Evolutionary conservation across 2,113 vertebrate genomes (phyloP).

Genomic region (Nyctibius bracteatus): DNA sequence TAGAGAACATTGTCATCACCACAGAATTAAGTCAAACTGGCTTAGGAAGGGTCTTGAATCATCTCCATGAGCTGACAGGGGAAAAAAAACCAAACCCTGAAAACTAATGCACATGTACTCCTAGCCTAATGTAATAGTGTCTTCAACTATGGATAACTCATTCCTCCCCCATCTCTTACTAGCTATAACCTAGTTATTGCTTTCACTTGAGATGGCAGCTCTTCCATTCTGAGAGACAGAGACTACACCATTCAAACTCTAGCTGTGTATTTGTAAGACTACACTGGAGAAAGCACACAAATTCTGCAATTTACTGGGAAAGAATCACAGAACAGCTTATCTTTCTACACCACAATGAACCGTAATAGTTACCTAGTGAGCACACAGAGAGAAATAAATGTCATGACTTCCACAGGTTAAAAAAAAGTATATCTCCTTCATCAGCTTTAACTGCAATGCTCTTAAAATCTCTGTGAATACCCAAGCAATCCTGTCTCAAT

Average conservation of each 20-base stretch:
- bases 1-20: accelerated
- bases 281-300: background rate
- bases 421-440: background rate
- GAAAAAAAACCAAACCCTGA: background rate
- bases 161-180: background rate
- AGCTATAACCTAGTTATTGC: background rate
- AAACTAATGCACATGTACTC: background rate
- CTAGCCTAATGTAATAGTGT: background rate
- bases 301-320: background rate
- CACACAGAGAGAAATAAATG: background rate
- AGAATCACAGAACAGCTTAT: background rate
- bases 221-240: background rate
- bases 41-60: background rate
- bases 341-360: background rate
- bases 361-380: background rate
- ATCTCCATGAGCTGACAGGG: background rate
- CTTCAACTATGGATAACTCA: background rate
- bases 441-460: background rate
- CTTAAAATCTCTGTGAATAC: background rate
- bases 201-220: background rate
- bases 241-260: background rate
- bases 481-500: background rate
- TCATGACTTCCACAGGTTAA: background rate
- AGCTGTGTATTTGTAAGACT: background rate
- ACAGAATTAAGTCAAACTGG: background rate